Conservation (phyloP, 2,797 vertebrate species). For the Peromyscus nudipes region DNA sequence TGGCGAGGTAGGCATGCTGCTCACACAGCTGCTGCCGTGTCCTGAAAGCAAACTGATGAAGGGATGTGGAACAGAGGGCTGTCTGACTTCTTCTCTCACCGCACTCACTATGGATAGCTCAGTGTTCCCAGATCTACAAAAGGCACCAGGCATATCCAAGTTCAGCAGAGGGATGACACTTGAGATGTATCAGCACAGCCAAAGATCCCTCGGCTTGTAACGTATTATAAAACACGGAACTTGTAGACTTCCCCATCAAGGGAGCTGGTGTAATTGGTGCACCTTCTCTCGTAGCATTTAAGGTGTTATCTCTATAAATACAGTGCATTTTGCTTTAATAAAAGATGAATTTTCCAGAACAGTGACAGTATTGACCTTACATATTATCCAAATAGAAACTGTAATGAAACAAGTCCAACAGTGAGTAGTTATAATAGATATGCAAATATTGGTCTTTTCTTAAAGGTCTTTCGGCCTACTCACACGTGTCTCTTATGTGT, state of each 20-base stretch:
- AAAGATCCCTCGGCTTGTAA: slow-evolving; percentile 38
- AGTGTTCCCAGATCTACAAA: neutral
- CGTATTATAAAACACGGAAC: slow-evolving; percentile 1
- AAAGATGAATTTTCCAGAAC: slow-evolving; percentile 92
- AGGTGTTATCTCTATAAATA: slow-evolving; percentile 83
- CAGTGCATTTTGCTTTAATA: slow-evolving; percentile 88
- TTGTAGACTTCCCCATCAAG: slow-evolving; percentile 36
- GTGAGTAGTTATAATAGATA: slow-evolving; percentile 91
- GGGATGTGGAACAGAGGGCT: neutral
- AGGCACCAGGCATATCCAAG: neutral
- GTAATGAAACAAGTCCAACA: slow-evolving; percentile 92
- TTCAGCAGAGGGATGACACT: slow-evolving; percentile 27
- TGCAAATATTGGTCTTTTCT: slow-evolving; percentile 93
- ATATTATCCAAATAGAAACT: slow-evolving; percentile 92
- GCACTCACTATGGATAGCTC: neutral
- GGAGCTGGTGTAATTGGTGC: slow-evolving; percentile 76
- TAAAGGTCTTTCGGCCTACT: slow-evolving; percentile 91
- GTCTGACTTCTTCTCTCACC: neutral
- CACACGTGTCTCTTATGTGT: slow-evolving; percentile 86
- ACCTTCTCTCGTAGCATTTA: slow-evolving; percentile 78
- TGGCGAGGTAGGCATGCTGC: neutral
- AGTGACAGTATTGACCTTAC: slow-evolving; percentile 92
- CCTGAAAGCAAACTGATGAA: neutral
- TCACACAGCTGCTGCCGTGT: neutral
- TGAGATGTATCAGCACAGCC: slow-evolving; percentile 19